These are phyloP conservation scores for Entelurus aequoreus DNA, from an alignment of 2,113 vertebrate genomes.

Conservation along the genomic window DNA sequence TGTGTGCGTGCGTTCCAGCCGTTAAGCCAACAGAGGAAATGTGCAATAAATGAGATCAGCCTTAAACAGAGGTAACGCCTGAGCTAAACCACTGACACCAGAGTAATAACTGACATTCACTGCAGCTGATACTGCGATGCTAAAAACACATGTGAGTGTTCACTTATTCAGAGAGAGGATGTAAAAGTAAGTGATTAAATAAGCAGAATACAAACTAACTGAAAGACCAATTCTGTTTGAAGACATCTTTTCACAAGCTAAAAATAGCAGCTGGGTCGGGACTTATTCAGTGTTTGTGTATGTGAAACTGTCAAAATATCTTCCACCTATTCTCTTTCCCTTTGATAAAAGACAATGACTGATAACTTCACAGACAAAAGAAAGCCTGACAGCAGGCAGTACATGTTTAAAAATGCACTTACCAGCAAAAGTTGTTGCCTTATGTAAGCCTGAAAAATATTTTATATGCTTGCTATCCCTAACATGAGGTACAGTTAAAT, in stretches of 20 bases:
- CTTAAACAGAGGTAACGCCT: conserved; percentile 61
- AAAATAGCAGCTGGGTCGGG: conserved; percentile 34
- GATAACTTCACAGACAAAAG: conserved; percentile 32
- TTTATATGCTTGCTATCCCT: conserved; percentile 13
- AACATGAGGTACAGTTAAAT: conserved; percentile 27
- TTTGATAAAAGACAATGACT: conserved; percentile 43
- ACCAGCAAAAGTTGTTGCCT: conserved; percentile 12
- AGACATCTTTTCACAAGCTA: conserved; percentile 21
- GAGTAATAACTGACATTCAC: conserved; percentile 69
- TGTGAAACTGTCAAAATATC: conserved; percentile 32
- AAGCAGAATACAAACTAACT: conserved; percentile 28
- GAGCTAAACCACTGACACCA: conserved; percentile 60
- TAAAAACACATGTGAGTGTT: conserved; percentile 25
- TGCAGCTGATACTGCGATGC: conserved; percentile 55
- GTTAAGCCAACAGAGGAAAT: conserved; percentile 66
- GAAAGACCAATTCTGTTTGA: conserved; percentile 35
- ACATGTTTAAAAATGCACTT: conserved; percentile 10
- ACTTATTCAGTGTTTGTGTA: conserved; percentile 17
- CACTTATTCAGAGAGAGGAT: conserved; percentile 4
- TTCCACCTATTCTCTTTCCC: conserved; percentile 31
- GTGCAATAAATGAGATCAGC: conserved; percentile 70
- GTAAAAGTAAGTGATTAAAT: conserved; percentile 29
- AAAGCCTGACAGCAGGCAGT: conserved; percentile 31
- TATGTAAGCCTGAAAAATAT: conserved; percentile 23
- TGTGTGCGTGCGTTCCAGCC: conserved; percentile 39